Conservation (phyloP, 2,888 invertebrate genomes). For the Eupithecia tripunctaria region DNA sequence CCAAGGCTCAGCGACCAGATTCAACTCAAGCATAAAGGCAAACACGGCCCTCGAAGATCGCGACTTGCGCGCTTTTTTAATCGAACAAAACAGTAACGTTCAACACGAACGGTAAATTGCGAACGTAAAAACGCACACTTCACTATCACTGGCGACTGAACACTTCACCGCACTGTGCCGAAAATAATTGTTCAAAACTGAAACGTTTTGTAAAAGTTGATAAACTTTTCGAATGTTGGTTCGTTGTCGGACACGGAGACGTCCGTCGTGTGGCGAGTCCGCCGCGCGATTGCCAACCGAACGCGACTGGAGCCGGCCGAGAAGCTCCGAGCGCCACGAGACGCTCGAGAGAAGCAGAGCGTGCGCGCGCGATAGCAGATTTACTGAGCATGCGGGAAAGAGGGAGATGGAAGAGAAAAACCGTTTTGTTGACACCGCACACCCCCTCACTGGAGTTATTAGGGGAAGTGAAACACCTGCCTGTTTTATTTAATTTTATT, state of each 20-base stretch:
- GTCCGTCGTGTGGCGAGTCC: conserved; percentile 43
- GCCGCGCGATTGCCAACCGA: conserved; percentile 43
- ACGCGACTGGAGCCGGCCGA: not conserved
- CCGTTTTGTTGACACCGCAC: conserved; percentile 63
- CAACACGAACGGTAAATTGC: conserved; percentile 78
- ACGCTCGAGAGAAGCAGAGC: conserved; percentile 62
- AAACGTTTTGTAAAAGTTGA: conserved; percentile 71
- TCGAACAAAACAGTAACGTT: conserved; percentile 81
- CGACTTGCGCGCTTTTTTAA: conserved; percentile 75
- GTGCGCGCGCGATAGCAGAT: conserved; percentile 60
- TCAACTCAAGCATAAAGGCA: conserved; percentile 66
- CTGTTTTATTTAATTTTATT: conserved; percentile 51
- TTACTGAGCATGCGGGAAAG: conserved; percentile 42
- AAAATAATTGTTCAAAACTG: conserved; percentile 61
- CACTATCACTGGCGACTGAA: conserved; percentile 66
- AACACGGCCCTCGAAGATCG: conserved; percentile 75
- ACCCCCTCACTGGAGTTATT: conserved; percentile 59
- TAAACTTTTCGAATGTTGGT: conserved; percentile 75
- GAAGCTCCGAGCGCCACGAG: conserved; percentile 7
- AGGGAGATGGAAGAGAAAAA: conserved; percentile 55
- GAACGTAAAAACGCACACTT: conserved; percentile 74
- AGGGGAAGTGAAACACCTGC: conserved; percentile 68
- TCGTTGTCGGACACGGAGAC: conserved; percentile 57
- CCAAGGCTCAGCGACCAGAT: conserved; percentile 73
- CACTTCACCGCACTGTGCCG: conserved; percentile 74